These are phyloP conservation scores for Hypotaenidia okinawae DNA, from an alignment of 2,797 vertebrate species.

Conservation along the genomic window DNA sequence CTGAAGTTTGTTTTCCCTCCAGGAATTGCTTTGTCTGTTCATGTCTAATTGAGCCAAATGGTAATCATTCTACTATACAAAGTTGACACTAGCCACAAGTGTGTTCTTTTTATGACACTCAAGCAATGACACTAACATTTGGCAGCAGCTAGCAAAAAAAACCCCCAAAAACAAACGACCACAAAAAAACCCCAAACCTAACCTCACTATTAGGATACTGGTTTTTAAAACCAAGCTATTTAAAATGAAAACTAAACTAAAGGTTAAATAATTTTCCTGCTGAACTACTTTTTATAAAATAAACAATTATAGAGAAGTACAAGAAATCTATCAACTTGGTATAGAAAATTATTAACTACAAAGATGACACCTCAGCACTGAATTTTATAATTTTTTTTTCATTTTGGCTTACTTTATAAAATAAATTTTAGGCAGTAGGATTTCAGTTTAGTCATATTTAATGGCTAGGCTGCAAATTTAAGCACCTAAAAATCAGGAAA, in stretches of 20 bases:
- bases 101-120: conserved; percentile 1
- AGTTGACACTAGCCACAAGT: conserved; percentile 3
- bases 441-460: neutral
- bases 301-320: neutral
- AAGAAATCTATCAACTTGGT: neutral
- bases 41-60: conserved; percentile 48
- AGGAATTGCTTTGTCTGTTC: conserved; percentile 19
- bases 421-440: neutral
- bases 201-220: neutral
- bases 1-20: conserved; percentile 30
- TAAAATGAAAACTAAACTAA: conserved; percentile 15
- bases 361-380: neutral
- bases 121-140: neutral
- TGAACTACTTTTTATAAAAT: conserved; percentile 1
- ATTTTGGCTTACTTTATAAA: neutral
- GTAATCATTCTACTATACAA: neutral
- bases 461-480: neutral
- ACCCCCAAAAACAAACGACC: rapidly evolving
- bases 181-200: neutral
- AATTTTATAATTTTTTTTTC: neutral
- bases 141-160: neutral
- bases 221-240: neutral
- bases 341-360: neutral
- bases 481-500: neutral
- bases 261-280: neutral